Evolutionary conservation across 2,888 invertebrate genomes (phyloP).

Genomic region (Xestoiulus laeticollis): DNA sequence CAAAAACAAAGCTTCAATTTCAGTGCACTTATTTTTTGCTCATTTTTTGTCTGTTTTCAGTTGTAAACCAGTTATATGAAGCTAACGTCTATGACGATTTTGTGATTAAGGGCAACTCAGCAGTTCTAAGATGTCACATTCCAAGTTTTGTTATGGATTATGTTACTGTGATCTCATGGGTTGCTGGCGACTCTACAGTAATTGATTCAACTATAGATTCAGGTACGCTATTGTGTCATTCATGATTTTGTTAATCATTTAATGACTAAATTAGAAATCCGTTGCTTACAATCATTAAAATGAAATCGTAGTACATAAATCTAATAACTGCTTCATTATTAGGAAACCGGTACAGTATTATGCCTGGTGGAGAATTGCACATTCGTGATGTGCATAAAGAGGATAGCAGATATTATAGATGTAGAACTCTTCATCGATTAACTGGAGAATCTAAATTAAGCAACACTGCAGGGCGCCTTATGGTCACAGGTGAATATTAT

Average conservation of each 20-base stretch:
- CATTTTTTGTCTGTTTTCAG: constrained; percentile 32
- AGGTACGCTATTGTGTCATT: constrained; percentile 50
- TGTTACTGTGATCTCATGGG: constrained; percentile 59
- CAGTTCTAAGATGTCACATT: constrained; percentile 64
- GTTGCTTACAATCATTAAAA: background rate
- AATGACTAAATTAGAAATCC: background rate
- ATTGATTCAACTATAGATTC: constrained; percentile 54
- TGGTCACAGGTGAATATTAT: constrained; percentile 55
- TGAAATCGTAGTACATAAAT: too few species aligned
- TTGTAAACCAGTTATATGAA: constrained; percentile 55
- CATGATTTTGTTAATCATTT: too few species aligned
- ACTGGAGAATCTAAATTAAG: constrained; percentile 55
- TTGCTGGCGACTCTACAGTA: constrained; percentile 53
- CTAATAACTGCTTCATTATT: background rate
- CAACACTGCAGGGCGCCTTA: constrained; percentile 55
- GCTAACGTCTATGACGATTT: constrained; percentile 55
- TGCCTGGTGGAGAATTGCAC: constrained; percentile 54
- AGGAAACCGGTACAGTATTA: constrained; percentile 55
- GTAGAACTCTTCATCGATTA: constrained; percentile 55
- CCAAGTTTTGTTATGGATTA: constrained; percentile 58
- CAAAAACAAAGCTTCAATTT: too few species aligned
- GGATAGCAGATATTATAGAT: constrained; percentile 54
- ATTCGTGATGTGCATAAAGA: constrained; percentile 54
- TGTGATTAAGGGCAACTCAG: constrained; percentile 61
- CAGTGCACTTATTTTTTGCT: too few species aligned